A percentile compares a stretch with the other conserved stretches of the same genome.
Conservation (phyloP, 2,113 vertebrate species). For the Trogon melanurus region DNA sequence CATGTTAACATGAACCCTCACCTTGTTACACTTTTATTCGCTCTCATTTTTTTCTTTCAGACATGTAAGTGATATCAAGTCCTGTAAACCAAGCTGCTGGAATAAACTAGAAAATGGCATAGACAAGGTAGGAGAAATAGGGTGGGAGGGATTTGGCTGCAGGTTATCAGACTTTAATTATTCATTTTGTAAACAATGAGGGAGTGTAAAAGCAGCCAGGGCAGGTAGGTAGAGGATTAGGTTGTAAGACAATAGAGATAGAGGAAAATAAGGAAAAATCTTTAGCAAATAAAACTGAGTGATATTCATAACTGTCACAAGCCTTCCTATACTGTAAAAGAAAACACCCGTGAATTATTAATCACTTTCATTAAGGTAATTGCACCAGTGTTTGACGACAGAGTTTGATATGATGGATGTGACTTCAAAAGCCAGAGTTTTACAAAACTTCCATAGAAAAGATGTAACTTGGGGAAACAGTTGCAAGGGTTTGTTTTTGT, state of each 20-base stretch:
- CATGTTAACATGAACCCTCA: neutral
- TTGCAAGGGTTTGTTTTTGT: neutral
- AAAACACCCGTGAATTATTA: conserved; percentile 72
- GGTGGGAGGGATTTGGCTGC: conserved; percentile 35
- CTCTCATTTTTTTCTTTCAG: conserved; percentile 23
- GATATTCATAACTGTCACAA: conserved; percentile 49
- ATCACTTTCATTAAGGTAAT: conserved; percentile 65
- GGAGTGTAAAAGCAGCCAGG: conserved; percentile 36
- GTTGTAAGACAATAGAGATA: conserved; percentile 62
- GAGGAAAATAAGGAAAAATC: conserved; percentile 56
- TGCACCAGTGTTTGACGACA: neutral
- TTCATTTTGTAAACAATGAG: conserved; percentile 74
- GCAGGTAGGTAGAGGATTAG: conserved; percentile 45
- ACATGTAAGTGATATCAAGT: conserved; percentile 47
- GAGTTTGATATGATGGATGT: neutral
- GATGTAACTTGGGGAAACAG: neutral
- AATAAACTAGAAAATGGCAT: conserved; percentile 59
- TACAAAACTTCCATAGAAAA: neutral
- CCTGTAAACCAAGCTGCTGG: conserved; percentile 57
- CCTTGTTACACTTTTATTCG: conserved; percentile 25
- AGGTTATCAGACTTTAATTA: conserved; percentile 72
- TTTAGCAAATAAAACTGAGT: conserved; percentile 45
- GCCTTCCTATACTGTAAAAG: neutral
- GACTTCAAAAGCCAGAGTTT: neutral
- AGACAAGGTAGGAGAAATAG: conserved; percentile 23